Base-by-base conservation (phyloP, 2,888 invertebrate species). In the Omphaloscelis lunosa region DNA sequence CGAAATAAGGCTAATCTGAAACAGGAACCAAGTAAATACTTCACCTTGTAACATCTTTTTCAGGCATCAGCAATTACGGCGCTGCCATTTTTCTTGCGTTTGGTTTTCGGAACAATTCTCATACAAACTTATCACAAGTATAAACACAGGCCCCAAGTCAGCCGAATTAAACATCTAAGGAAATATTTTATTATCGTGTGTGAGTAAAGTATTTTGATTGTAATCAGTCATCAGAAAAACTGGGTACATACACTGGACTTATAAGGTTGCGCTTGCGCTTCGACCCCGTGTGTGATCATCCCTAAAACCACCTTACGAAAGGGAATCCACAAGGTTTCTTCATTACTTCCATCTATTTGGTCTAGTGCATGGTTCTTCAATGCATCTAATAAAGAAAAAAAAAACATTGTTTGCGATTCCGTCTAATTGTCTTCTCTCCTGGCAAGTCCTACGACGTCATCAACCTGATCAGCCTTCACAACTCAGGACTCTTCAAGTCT, bases 131-230 rank as follows among this genome's bases (percentile, higher is more conserved):
- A 93, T 86, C 94, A 96, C 84, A 94, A 94, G 92, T 96, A 96
- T 86, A 95, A 93, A 85, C 89, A 94, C 73, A 94, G 90, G 41
- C 79, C 88, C 2, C 90, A 89, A 79, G 69, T 92, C 2, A 92
- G 87, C 75, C 90, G 89, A 72, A 93, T 95, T 68, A 93, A 93
- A 75, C 83, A 94, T 77, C 90, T 95, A 7, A 91, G 95, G 75
- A 96, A 95, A 92, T 95, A 95, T 89, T 93, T 95, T 72, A 93
- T 95, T 41, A 90, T 96, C 88, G 91, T 97, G 80, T 94, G 97
- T 96, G 93, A 95, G 96, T 91, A 69, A 61, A n/a, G 39, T 1
- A 27, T 68, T 62, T n/a, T 69, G 0, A 41, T 51, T 23, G 20
- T 20, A 29, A 59, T 27, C 59, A 58, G 59, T 17, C 4, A 59